phyloP scores from a whole-genome alignment of 2,113 vertebrate species.

The Hemiscyllium ocellatum region DNA sequence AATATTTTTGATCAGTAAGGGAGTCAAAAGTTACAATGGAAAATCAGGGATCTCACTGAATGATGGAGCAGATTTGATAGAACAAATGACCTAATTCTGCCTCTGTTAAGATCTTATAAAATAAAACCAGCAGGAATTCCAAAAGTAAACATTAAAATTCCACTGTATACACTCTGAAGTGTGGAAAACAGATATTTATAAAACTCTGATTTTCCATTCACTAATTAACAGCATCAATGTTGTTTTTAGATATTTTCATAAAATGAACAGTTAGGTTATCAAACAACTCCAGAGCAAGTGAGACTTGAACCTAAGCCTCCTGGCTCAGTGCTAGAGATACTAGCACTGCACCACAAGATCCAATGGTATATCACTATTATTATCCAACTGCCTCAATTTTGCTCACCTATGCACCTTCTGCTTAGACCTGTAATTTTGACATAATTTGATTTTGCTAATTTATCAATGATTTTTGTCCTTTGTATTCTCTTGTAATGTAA shows the following conservation, averaged over 20 bases:
- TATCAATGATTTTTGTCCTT: background rate
- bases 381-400: background rate
- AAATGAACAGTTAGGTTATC: too few relatives aligned
- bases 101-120: background rate
- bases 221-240: background rate
- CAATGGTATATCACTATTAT: background rate
- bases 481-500: background rate
- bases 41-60: too few relatives aligned
- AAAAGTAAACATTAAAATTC: background rate
- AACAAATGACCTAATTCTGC: too few relatives aligned
- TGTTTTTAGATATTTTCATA: background rate
- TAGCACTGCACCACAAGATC: too few relatives aligned
- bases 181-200: background rate
- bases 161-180: background rate
- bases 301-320: too few relatives aligned
- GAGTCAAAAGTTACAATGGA: too few relatives aligned
- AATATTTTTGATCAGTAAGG: too few relatives aligned
- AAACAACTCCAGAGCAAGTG: too few relatives aligned
- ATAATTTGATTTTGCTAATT: background rate
- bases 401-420: background rate
- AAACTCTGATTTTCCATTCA: background rate
- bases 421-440: background rate
- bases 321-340: too few relatives aligned
- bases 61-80: too few relatives aligned
- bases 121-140: background rate